Evolutionary conservation across 92 coral and sea anemone species (phyloP).

Genomic region (Palythoa heliodiscus): DNA sequence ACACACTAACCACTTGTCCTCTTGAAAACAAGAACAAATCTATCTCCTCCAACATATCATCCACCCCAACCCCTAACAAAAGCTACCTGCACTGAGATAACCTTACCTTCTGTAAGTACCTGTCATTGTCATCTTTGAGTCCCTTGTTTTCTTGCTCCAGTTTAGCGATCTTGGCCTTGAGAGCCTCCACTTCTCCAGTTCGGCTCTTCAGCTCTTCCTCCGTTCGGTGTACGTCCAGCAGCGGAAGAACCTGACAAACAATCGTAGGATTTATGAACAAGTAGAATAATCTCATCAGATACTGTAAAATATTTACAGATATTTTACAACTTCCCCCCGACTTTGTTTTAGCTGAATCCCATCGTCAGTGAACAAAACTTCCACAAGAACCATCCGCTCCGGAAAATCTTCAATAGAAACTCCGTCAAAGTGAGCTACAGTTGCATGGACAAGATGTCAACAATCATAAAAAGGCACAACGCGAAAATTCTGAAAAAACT

Average conservation of each 20-base stretch:
- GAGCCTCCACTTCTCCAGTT: conserved; percentile 71
- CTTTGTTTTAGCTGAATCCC: no score
- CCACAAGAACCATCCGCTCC: no score
- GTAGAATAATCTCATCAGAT: no score
- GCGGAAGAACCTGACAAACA: conserved; percentile 79
- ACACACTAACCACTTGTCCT: no score
- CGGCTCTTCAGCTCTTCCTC: conserved; percentile 90
- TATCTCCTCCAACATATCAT: neutral
- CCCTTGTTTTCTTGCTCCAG: conserved; percentile 70
- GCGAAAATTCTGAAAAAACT: no score
- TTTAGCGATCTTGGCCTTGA: conserved; percentile 70
- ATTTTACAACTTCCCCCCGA: no score
- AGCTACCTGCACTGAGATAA: neutral
- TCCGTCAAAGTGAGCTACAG: no score
- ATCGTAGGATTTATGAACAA: neutral
- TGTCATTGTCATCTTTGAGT: conserved; percentile 69
- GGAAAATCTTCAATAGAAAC: no score
- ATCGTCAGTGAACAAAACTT: no score
- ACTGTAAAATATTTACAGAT: no score
- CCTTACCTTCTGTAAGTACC: conserved; percentile 82
- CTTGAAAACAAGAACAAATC: neutral
- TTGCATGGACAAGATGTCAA: no score
- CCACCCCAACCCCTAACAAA: neutral
- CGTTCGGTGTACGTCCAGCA: conserved; percentile 95
- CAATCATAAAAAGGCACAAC: no score